Conservation (phyloP, 2,888 invertebrate genomes). For the Oeneis ivallda region DNA sequence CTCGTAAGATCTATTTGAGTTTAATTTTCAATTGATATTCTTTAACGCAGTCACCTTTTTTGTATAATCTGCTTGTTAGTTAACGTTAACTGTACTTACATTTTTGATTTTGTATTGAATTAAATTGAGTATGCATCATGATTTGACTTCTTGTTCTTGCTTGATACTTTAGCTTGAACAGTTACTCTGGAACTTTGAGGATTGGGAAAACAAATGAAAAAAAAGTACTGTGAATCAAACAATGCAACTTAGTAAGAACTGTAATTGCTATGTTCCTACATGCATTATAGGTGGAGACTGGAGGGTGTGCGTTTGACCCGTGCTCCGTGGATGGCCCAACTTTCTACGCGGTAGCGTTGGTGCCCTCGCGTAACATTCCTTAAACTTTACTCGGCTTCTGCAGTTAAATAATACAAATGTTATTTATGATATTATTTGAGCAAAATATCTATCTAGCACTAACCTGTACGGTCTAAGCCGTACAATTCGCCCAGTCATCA, state of each 20-base stretch:
- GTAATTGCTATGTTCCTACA: slow-evolving; percentile 8
- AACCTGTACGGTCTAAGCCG: too few relatives aligned
- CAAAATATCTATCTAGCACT: slow-evolving; percentile 5
- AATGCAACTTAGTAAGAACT: neutral
- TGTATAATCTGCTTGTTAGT: too few relatives aligned
- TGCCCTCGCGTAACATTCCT: slow-evolving; percentile 35
- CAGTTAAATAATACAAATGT: slow-evolving; percentile 5
- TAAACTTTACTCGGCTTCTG: slow-evolving; percentile 31
- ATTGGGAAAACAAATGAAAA: neutral
- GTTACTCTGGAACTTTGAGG: too few relatives aligned
- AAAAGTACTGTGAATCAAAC: neutral
- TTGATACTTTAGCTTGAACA: too few relatives aligned
- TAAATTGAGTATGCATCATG: too few relatives aligned
- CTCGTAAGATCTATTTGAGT: too few relatives aligned
- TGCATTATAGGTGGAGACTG: neutral
- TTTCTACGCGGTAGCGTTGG: slow-evolving; percentile 42
- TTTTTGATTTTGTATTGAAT: too few relatives aligned
- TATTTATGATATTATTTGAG: slow-evolving; percentile 1
- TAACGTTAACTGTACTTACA: too few relatives aligned
- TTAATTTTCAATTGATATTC: too few relatives aligned
- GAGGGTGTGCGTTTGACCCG: slow-evolving; percentile 15
- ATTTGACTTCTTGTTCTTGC: too few relatives aligned
- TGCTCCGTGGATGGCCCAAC: neutral
- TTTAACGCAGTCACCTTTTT: too few relatives aligned
- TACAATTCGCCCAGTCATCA: too few relatives aligned